Evolutionary conservation across 2,113 vertebrate species (phyloP), one percentile per base, ranked within the genome.

Genomic region (Lophius piscatorius): DNA sequence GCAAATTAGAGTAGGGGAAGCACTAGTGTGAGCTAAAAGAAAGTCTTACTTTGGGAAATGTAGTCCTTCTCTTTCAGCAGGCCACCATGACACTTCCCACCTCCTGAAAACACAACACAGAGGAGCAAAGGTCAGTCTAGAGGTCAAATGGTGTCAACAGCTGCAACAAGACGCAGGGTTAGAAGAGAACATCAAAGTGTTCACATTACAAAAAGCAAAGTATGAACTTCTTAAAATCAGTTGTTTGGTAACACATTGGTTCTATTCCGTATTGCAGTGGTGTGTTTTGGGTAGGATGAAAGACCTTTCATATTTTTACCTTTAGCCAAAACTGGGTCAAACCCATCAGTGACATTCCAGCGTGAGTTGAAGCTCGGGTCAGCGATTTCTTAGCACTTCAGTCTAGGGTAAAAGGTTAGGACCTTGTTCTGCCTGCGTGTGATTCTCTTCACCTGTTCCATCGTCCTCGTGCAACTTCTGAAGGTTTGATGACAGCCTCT

Each of bases 1-100:
- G 18, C 5, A 12, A 22, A 24, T 10, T 8, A 36, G 9, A 16
- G 9, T 2, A 26, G 16, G 36, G 20, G 18, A 56, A 5, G n/a
- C 2, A 10, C 7, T 2, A 44, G 13, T 6, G 21, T 12, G 28
- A 40, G 39, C 21, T 4, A 12, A 42, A 45, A 18, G 3, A 34
- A 4, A 63, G 26, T 5, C 77, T 73, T 79, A 87, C 86, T 83
- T 70, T 41, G 29, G 64, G 65, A 45, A 17, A 23, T 55, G 62
- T 9, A 46, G 68, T 69, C 38, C 1, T 33, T 51, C 34, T 45
- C 12, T 49, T 23, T 80, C 70, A 84, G 66, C 55, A 72, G 36
- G 63, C 68, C 74, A 77, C 70, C 83, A 78, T 86, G 69, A 65
- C 76, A 77, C 73, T 44, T 58, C 62, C 46, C 46, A 33, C 60